phyloP scores from a whole-genome alignment of 2,888 invertebrate species.

The Drosophila recens region DNA sequence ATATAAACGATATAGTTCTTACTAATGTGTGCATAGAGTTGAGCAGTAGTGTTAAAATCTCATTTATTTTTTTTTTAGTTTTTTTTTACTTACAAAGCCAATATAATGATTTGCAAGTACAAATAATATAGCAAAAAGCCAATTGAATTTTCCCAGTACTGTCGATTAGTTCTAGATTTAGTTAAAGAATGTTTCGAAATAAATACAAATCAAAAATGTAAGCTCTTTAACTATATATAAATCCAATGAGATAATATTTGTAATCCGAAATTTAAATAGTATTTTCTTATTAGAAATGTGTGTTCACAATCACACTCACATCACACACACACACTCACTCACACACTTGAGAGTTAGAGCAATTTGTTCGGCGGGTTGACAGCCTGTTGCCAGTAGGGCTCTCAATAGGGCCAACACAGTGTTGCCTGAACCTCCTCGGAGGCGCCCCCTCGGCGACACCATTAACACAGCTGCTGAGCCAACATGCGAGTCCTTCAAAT shows the following conservation, averaged over 20 bases:
- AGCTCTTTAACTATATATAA: not conserved
- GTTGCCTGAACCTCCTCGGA: not conserved
- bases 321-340: not conserved
- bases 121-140: not conserved
- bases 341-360: conserved; percentile 10
- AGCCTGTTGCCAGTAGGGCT: conserved; percentile 42
- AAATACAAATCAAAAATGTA: not conserved
- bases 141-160: not conserved
- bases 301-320: not conserved
- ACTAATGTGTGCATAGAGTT: too few species aligned
- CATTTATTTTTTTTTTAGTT: too few species aligned
- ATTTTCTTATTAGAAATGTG: not conserved
- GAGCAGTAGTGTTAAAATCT: too few species aligned
- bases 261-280: not conserved
- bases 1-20: too few species aligned
- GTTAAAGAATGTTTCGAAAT: not conserved
- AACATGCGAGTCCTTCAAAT: conserved; percentile 20
- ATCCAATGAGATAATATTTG: not conserved
- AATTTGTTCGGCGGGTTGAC: conserved; percentile 23
- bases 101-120: too few species aligned
- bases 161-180: not conserved
- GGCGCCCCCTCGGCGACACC: conserved; percentile 37
- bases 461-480: conserved; percentile 32
- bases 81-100: too few species aligned
- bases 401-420: not conserved